Evolutionary conservation across 2,888 invertebrate species (phyloP).

Genomic region (Hoplodrina ambigua): DNA sequence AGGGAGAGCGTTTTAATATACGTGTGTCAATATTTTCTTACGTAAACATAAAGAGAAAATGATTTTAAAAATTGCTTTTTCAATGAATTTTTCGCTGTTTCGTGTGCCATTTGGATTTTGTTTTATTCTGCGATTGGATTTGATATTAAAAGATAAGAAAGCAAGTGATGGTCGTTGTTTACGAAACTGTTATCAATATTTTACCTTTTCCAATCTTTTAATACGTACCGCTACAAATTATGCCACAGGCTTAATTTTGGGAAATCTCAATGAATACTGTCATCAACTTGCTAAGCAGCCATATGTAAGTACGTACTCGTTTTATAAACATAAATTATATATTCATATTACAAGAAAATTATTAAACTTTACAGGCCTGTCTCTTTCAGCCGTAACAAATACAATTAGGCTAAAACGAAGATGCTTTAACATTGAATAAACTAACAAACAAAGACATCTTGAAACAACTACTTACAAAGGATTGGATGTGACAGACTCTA

Average conservation of each 20-base stretch:
- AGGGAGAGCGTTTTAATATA: conserved; percentile 10
- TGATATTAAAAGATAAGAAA: no score
- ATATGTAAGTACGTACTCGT: no score
- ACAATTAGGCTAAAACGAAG: conserved; percentile 37
- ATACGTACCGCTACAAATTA: background rate
- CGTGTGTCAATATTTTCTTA: conserved; percentile 2
- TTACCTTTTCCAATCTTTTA: background rate
- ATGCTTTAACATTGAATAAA: conserved; percentile 25
- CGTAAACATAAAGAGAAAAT: background rate
- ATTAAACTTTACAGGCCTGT: conserved; percentile 31
- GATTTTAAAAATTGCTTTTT: background rate
- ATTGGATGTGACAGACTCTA: conserved; percentile 45
- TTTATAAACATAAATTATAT: background rate
- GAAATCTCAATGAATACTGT: no score
- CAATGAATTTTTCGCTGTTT: background rate
- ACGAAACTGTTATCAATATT: background rate
- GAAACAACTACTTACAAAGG: conserved; percentile 47
- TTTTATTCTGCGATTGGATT: no score
- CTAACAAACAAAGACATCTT: conserved; percentile 53
- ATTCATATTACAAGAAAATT: conserved; percentile 4
- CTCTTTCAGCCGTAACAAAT: conserved; percentile 26
- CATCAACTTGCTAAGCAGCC: no score
- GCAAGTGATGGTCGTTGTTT: no score
- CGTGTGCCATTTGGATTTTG: no score
- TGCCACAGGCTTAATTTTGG: no score